Evolutionary conservation across 1,140 invertebrate species (phyloP), one percentile per base, ranked within the genome.

Genomic region (Macrocentrus cingulum): DNA sequence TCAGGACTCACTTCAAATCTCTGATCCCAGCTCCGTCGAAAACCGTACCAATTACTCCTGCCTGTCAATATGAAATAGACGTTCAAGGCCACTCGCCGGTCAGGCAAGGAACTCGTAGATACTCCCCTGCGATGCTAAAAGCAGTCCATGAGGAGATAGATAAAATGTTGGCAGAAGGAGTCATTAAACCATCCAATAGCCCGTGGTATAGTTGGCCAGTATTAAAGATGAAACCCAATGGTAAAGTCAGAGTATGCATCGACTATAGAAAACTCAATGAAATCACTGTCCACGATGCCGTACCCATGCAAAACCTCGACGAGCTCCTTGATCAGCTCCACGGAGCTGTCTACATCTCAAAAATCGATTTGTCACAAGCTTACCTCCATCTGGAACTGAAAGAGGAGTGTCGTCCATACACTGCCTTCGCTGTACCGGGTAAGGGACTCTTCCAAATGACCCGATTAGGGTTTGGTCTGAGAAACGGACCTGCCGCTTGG

Each of bases 301-400:
- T 72, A 61, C 82, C 81, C 1, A 45, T 84, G 3, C 81, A 81
- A 2, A 55, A 70, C 5, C 77, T 83, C 1, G 72, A 80, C 29
- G 77, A 82, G 22, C 70, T 74, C 1, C 59, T 86, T 2, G 70
- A 79, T 50, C 62, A 55, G 19, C 50, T 84, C 50, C 64, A 66
- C 2, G 66, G 65, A 2, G 61, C 61, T 0, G 58, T 68, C 15
- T 77, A 71, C 44, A 73, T 77, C 15, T 68, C 68, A 0, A 71
- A 69, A 0, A 36, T 77, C 1, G 77, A 79, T 25, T 32, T 66
- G 11, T 61, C 46, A 9, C 16, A 39, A 0, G 58, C 36, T 0
- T 64, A 60, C 19, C 59, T 56, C 50, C 69, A 74, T 11, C 64
- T 9, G 34, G 32, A 0, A 9, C n/a, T 66, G 0, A 39, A 23